These are phyloP conservation scores for Centrocercus urophasianus DNA, from an alignment of 2,113 vertebrate species.

Conservation along the genomic window DNA sequence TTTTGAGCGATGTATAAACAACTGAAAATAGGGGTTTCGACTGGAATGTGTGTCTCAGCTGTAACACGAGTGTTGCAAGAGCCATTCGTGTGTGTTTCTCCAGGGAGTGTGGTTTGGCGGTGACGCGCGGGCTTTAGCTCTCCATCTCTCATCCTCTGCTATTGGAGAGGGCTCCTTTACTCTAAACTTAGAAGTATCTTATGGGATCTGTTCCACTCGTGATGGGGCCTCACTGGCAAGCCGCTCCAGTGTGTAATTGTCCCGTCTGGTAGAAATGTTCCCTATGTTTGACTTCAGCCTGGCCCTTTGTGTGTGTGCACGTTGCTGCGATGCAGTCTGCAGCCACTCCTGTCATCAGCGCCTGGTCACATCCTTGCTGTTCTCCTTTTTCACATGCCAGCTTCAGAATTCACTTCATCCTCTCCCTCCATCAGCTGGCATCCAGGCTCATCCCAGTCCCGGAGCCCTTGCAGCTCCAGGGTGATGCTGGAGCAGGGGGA, in stretches of 20 bases:
- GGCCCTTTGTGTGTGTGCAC: conserved; percentile 47
- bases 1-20: conserved; percentile 65
- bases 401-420: not conserved
- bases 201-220: conserved; percentile 64
- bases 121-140: not conserved
- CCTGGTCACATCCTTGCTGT: not conserved
- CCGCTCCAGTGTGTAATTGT: conserved; percentile 55
- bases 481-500: not conserved
- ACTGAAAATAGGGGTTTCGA: conserved; percentile 67
- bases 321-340: conserved; percentile 33
- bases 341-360: not conserved
- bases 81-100: conserved; percentile 36
- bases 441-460: not conserved
- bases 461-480: not conserved
- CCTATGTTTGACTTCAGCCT: conserved; percentile 59
- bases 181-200: conserved; percentile 72
- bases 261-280: conserved; percentile 70
- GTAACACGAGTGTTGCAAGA: conserved; percentile 65
- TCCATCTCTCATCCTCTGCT: conserved; percentile 38
- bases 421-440: rapidly evolving
- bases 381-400: not conserved
- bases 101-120: conserved; percentile 56
- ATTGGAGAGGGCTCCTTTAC: conserved; percentile 53
- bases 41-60: conserved; percentile 67
- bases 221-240: conserved; percentile 67